phyloP scores from a whole-genome alignment of 2,797 vertebrate genomes.

The Falco novaeseelandiae region DNA sequence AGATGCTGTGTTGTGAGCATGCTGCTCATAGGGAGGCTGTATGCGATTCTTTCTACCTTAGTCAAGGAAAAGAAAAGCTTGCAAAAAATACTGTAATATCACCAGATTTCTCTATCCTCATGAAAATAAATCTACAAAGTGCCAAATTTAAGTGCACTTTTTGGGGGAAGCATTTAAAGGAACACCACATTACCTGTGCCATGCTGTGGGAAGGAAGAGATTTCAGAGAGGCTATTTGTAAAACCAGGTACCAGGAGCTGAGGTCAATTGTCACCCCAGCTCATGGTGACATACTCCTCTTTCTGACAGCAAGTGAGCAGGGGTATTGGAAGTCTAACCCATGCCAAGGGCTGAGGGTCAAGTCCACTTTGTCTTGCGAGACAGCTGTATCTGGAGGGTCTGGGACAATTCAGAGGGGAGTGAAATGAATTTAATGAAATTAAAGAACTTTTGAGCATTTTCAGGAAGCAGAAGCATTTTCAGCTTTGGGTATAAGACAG shows the following conservation, averaged over 20 bases:
- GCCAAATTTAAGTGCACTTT: background rate
- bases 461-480: background rate
- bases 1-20: background rate
- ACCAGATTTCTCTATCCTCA: background rate
- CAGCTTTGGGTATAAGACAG: background rate
- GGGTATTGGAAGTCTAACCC: accelerated
- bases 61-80: background rate
- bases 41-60: background rate
- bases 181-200: background rate
- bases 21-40: background rate
- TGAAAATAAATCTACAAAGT: background rate
- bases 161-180: background rate
- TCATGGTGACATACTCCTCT: background rate
- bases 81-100: background rate
- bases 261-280: background rate
- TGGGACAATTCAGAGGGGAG: background rate
- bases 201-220: background rate
- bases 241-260: background rate
- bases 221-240: background rate
- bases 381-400: background rate
- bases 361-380: background rate
- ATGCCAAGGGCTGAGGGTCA: background rate
- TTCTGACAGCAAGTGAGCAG: background rate
- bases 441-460: background rate
- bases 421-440: background rate